Conservation (phyloP, 2,888 invertebrate genomes). For the Trachelus iudaicus region DNA sequence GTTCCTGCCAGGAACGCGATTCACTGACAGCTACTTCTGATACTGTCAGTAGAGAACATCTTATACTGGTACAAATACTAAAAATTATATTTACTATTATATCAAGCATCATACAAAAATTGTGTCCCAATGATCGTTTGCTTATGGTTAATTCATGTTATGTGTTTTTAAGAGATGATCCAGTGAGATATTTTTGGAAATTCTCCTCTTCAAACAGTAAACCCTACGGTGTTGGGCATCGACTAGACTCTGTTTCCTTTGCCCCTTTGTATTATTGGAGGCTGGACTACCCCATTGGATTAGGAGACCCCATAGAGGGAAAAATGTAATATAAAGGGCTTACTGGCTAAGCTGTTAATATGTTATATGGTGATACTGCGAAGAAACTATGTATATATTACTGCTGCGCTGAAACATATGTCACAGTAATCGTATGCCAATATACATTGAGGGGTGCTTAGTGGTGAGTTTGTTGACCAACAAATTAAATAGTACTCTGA, state of each 20-base stretch:
- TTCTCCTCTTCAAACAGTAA: background rate
- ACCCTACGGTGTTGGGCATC: background rate
- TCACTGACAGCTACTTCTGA: background rate
- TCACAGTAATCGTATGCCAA: slow-evolving; percentile 48
- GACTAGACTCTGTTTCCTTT: background rate
- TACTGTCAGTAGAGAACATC: background rate
- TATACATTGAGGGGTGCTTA: slow-evolving; percentile 1
- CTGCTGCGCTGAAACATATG: slow-evolving; percentile 58
- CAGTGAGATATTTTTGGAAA: background rate
- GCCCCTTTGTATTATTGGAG: background rate
- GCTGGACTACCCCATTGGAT: slow-evolving; percentile 55
- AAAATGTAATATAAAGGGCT: slow-evolving; percentile 67
- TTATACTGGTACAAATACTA: background rate
- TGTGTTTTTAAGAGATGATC: too few species aligned
- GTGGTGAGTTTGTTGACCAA: slow-evolving; percentile 23
- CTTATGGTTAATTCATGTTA: too few species aligned
- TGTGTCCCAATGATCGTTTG: background rate
- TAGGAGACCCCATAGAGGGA: slow-evolving; percentile 65
- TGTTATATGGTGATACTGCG: slow-evolving; percentile 56
- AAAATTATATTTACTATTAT: background rate
- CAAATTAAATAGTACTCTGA: slow-evolving; percentile 25
- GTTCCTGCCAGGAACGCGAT: background rate
- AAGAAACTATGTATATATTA: slow-evolving; percentile 61
- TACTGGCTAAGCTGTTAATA: slow-evolving; percentile 66
- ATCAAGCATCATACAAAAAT: background rate